Percentiles rank a stretch among this genome's conserved stretches.
Evolutionary conservation across 2,888 invertebrate genomes (phyloP).

Genomic region (Pinctada fucata): DNA sequence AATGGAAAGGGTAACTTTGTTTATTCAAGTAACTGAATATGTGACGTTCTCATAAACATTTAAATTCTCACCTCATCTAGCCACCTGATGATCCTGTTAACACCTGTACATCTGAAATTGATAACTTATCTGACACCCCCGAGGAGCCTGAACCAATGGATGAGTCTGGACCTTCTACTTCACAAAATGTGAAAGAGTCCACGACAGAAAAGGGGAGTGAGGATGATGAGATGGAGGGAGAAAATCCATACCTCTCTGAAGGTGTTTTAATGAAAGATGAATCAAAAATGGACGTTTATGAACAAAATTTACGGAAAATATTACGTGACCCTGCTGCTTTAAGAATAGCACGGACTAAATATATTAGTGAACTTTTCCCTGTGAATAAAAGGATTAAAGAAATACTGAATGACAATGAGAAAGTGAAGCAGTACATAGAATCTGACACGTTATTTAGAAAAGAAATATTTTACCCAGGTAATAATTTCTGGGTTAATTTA

Average conservation of each 20-base stretch:
- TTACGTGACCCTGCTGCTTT: conserved; percentile 44
- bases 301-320: conserved; percentile 41
- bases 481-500: conserved; percentile 26
- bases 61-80: conserved; percentile 11
- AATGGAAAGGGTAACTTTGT: too few species aligned
- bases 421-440: conserved; percentile 40
- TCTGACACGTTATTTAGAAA: conserved; percentile 36
- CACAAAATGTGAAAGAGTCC: background rate
- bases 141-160: conserved; percentile 6
- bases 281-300: conserved; percentile 18
- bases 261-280: conserved; percentile 27
- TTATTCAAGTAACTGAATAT: too few species aligned
- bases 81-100: conserved; percentile 40
- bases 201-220: conserved; percentile 8
- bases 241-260: background rate
- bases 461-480: conserved; percentile 35
- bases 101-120: conserved; percentile 42
- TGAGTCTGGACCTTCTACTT: background rate
- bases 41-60: too few species aligned
- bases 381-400: conserved; percentile 25
- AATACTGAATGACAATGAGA: conserved; percentile 33
- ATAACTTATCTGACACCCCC: conserved; percentile 32
- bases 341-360: conserved; percentile 33
- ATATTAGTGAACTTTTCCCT: conserved; percentile 33
- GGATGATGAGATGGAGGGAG: background rate